phyloP scores from a whole-genome alignment of 2,113 vertebrate genomes.

The Rhagologus leucostigma region DNA sequence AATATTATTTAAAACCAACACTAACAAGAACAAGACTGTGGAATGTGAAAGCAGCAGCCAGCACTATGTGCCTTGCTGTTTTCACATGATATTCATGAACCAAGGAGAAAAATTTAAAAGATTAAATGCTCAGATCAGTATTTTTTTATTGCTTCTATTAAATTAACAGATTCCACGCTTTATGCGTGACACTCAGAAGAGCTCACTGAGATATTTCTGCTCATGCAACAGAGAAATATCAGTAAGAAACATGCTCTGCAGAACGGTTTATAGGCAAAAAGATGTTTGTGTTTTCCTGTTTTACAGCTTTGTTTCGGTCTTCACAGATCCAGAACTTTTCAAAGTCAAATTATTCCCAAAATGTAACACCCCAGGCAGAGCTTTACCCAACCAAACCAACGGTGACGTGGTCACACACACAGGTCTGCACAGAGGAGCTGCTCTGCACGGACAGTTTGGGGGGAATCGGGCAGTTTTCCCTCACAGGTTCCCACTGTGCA shows the following conservation, averaged over 20 bases:
- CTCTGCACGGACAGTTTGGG: background rate
- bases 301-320: background rate
- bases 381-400: background rate
- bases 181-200: background rate
- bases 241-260: constrained; percentile 6
- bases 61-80: background rate
- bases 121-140: background rate
- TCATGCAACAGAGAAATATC: constrained; percentile 61
- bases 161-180: background rate
- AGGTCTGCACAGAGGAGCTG: background rate
- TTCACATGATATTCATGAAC: background rate
- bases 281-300: background rate
- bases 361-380: background rate
- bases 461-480: background rate
- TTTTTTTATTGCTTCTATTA: background rate
- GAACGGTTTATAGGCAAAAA: background rate
- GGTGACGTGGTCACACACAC: background rate
- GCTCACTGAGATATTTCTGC: constrained; percentile 31
- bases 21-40: background rate
- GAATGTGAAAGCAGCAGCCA: background rate
- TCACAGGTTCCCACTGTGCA: background rate
- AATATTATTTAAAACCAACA: background rate
- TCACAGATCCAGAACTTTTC: background rate
- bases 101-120: background rate
- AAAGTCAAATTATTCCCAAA: background rate